Conservation (phyloP, 1,140 invertebrate genomes). For the Eufriesea mexicana region DNA sequence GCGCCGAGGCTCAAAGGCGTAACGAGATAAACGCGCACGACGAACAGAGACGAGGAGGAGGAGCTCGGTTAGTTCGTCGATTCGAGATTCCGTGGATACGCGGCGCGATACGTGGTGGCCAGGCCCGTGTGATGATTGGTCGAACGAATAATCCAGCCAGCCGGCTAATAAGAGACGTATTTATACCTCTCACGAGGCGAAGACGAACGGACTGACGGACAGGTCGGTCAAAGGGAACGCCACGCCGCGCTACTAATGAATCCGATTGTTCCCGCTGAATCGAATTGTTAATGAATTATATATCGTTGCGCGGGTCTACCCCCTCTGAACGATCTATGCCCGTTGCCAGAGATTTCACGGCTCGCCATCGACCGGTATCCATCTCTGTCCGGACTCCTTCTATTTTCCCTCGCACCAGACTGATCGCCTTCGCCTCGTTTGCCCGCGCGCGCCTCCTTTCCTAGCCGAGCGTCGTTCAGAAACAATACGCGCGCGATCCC, state of each 20-base stretch:
- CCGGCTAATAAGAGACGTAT: conserved; percentile 69
- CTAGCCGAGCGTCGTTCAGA: conserved; percentile 59
- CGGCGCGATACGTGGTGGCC: conserved; percentile 39
- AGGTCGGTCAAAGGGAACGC: conserved; percentile 55
- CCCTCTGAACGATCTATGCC: conserved; percentile 1
- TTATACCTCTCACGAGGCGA: conserved; percentile 63
- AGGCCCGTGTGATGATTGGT: conserved; percentile 64
- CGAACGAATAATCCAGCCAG: conserved; percentile 66
- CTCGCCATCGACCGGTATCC: conserved; percentile 55
- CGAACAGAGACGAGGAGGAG: conserved; percentile 18
- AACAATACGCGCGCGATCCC: conserved; percentile 58
- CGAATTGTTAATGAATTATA: conserved; percentile 79
- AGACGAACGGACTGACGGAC: conserved; percentile 57
- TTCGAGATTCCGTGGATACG: conserved; percentile 58
- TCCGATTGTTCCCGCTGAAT: conserved; percentile 78
- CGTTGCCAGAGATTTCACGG: conserved; percentile 44
- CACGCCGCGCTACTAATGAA: conserved; percentile 73
- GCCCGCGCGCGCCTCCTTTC: neutral
- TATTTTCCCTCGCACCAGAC: conserved; percentile 36
- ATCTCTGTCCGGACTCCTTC: conserved; percentile 63
- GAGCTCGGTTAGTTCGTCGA: conserved; percentile 52
- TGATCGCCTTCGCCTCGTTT: conserved; percentile 28
- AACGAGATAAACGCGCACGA: conserved; percentile 12
- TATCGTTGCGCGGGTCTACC: conserved; percentile 65
- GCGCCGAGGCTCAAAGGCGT: neutral